Conservation (phyloP, 2,888 invertebrate genomes). For the Brachypalpus laphriformis region DNA sequence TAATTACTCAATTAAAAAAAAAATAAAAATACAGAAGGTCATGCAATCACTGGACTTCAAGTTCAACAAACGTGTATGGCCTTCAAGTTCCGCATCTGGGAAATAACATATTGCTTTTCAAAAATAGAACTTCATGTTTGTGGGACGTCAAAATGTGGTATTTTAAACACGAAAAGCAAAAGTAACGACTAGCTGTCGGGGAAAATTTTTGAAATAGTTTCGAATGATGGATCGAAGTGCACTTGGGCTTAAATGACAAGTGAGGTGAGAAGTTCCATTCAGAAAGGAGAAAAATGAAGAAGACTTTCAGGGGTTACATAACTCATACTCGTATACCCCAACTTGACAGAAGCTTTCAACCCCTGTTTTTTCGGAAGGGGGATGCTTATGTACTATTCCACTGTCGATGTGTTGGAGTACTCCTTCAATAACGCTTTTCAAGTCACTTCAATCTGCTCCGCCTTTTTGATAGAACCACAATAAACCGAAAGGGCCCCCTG, state of each 20-base stretch:
- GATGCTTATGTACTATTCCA: not conserved
- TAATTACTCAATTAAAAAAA: conserved; percentile 11
- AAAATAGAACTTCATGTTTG: conserved; percentile 56
- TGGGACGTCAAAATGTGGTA: conserved; percentile 12
- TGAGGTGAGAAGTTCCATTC: conserved; percentile 12
- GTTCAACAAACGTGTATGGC: conserved; percentile 59
- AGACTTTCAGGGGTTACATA: not conserved
- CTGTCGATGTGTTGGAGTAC: conserved; percentile 22
- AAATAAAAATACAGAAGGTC: conserved; percentile 14
- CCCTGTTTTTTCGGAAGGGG: not conserved
- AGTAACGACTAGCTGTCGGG: not conserved
- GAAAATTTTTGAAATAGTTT: not conserved
- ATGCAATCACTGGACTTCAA: conserved; percentile 37
- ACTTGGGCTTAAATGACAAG: not conserved
- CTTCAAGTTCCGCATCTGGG: not conserved
- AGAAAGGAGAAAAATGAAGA: not conserved
- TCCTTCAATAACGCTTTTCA: conserved; percentile 21
- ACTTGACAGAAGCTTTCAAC: not conserved
- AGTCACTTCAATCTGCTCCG: conserved; percentile 61
- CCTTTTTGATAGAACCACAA: conserved; percentile 50
- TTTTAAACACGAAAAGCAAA: conserved; percentile 34
- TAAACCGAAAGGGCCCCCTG: conserved; percentile 16
- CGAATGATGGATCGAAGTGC: not conserved
- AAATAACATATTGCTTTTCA: not conserved
- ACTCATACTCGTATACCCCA: not conserved